Conservation (phyloP, 2,888 invertebrate species). For the Spatulosminthurus flaviceps region DNA sequence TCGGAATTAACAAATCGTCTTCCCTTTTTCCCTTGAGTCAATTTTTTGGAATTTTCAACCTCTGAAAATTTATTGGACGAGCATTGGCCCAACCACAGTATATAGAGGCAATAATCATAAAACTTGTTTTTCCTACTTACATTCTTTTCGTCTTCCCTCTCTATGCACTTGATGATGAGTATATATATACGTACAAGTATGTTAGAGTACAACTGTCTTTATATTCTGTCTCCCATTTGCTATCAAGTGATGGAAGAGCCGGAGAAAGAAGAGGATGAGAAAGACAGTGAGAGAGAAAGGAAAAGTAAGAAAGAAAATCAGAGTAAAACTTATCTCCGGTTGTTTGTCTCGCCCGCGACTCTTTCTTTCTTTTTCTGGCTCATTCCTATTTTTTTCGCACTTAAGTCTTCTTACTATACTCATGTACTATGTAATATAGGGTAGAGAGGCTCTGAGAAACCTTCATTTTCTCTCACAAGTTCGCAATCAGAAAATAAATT, state of each 20-base stretch:
- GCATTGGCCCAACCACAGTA: background rate
- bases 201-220: no score
- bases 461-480: background rate
- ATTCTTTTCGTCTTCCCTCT: background rate
- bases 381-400: background rate
- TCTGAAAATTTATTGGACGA: slow-evolving; percentile 31
- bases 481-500: slow-evolving; percentile 35
- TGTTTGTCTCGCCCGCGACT: slow-evolving; percentile 27
- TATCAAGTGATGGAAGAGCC: no score
- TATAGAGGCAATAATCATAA: slow-evolving; percentile 38
- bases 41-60: slow-evolving; percentile 9
- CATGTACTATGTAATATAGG: no score
- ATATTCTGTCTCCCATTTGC: no score
- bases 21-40: slow-evolving; percentile 9
- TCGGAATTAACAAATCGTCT: slow-evolving; percentile 32
- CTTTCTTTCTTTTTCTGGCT: slow-evolving; percentile 3
- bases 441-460: background rate
- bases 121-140: slow-evolving; percentile 23
- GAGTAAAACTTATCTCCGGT: slow-evolving; percentile 21
- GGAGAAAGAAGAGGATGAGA: no score
- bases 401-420: background rate
- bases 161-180: no score
- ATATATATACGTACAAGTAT: no score
- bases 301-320: slow-evolving; percentile 4
- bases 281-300: no score